A percentile compares a stretch with the other conserved stretches of the same genome.
Conservation (phyloP, 1,140 invertebrate genomes). For the Zaprionus tsacasi region DNA sequence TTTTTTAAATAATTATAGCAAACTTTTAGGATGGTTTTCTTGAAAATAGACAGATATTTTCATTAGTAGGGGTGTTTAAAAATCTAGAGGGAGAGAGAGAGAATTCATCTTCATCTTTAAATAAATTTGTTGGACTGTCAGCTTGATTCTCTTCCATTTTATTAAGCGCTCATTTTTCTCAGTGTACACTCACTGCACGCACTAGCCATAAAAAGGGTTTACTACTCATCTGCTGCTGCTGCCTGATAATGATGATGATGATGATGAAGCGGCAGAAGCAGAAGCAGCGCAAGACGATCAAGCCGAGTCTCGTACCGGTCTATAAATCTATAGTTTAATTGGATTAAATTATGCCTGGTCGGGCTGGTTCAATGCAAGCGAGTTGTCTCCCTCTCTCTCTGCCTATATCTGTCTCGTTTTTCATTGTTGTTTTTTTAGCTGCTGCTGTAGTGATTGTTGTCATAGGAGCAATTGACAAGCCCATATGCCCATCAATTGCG, state of each 20-base stretch:
- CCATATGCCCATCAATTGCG: slow-evolving; percentile 45
- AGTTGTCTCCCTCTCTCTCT: slow-evolving; percentile 8
- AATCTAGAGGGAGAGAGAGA: no score
- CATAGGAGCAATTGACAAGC: slow-evolving; percentile 29
- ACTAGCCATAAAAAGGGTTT: slow-evolving; percentile 63
- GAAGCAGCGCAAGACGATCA: slow-evolving; percentile 22
- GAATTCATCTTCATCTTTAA: no score
- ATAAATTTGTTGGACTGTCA: no score
- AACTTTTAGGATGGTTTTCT: neutral
- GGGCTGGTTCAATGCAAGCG: slow-evolving; percentile 48
- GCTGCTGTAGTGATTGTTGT: slow-evolving; percentile 27
- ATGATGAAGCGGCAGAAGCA: slow-evolving; percentile 4
- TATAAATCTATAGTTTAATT: slow-evolving; percentile 79
- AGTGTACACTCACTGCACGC: slow-evolving; percentile 50
- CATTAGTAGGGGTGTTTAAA: no score
- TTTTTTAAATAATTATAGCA: neutral
- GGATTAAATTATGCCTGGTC: slow-evolving; percentile 75
- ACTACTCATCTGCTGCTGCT: slow-evolving; percentile 15
- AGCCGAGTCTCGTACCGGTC: slow-evolving; percentile 35
- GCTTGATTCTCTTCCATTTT: no score
- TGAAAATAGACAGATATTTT: no score
- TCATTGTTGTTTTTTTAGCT: neutral
- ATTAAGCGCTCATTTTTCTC: slow-evolving; percentile 48
- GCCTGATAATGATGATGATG: neutral
- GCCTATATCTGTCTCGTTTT: neutral